A percentile compares a stretch with the other conserved stretches of the same genome.
Evolutionary conservation across 2,113 vertebrate species (phyloP).

Genomic region (Petrocephalus microphthalmus): DNA sequence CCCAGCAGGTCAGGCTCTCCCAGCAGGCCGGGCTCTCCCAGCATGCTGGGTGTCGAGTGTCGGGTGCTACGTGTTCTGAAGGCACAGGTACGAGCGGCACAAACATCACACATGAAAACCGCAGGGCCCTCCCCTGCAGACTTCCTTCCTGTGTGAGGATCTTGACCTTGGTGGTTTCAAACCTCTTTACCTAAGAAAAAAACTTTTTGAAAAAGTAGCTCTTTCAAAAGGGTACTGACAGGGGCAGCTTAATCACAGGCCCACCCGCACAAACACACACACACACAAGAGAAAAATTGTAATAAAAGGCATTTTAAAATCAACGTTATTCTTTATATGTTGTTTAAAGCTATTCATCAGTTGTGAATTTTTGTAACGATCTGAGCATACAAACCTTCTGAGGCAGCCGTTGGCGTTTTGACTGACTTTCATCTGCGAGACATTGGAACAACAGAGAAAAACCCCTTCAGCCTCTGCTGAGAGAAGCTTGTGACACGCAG

Average conservation of each 20-base stretch:
- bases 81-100: background rate
- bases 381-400: background rate
- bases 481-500: background rate
- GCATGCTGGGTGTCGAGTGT: background rate
- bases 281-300: background rate
- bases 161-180: background rate
- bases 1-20: no score
- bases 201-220: background rate
- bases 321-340: background rate
- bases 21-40: background rate
- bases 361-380: background rate
- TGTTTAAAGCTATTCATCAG: background rate
- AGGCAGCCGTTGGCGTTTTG: background rate
- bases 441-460: background rate
- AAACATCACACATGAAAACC: background rate
- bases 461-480: background rate
- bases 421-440: background rate
- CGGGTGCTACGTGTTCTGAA: background rate
- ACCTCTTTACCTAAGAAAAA: background rate
- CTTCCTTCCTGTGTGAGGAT: background rate
- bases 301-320: background rate
- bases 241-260: background rate
- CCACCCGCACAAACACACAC: background rate
- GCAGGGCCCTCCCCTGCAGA: background rate
- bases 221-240: background rate